phyloP scores from a whole-genome alignment of 2,797 vertebrate species.

The Anguilla pacifica region DNA sequence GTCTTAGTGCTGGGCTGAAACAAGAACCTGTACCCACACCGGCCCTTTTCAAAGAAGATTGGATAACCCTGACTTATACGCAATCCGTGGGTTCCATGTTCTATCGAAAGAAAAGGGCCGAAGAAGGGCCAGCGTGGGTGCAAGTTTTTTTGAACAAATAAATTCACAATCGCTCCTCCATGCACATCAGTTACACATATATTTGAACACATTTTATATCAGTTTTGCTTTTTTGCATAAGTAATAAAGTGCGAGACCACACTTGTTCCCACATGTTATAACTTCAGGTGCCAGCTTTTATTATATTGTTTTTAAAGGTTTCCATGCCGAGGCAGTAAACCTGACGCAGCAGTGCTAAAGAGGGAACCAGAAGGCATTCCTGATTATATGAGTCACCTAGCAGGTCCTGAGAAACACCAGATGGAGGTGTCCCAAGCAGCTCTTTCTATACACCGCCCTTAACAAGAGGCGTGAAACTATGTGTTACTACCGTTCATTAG shows the following conservation, averaged over 20 bases:
- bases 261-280: background rate
- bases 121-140: too few species aligned
- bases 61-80: too few species aligned
- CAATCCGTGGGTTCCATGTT: too few species aligned
- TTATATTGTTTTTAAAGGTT: background rate
- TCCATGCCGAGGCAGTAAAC: constrained; percentile 23
- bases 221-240: background rate
- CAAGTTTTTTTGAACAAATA: background rate
- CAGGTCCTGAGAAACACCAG: constrained; percentile 59
- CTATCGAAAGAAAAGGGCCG: too few species aligned
- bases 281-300: background rate
- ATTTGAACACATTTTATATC: background rate
- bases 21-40: too few species aligned
- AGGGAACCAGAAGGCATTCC: constrained; percentile 53
- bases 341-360: constrained; percentile 24
- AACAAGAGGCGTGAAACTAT: constrained; percentile 53
- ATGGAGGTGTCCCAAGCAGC: constrained; percentile 41
- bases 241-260: background rate
- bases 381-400: constrained; percentile 64
- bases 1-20: too few species aligned
- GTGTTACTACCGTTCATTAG: constrained; percentile 40
- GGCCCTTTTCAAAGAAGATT: too few species aligned
- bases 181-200: constrained; percentile 14
- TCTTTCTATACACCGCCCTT: constrained; percentile 56
- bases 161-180: background rate